Evolutionary conservation across 2,797 vertebrate genomes (phyloP).

Genomic region (Percopsis omiscomaycus): DNA sequence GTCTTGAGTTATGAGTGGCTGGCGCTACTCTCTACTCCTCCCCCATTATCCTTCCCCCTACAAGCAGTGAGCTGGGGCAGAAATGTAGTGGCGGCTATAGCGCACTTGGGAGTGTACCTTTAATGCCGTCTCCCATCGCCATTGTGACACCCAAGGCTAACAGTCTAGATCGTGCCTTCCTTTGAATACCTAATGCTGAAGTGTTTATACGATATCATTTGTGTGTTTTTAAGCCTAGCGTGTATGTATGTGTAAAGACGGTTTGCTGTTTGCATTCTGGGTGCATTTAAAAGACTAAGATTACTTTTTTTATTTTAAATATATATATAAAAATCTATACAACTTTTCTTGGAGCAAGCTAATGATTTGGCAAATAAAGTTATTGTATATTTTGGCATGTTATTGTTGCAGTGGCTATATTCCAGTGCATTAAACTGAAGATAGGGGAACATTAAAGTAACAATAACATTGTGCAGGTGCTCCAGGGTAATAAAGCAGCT

Average conservation of each 20-base stretch:
- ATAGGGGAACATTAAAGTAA: not conserved
- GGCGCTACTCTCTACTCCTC: too few species aligned
- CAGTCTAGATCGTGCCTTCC: constrained; percentile 53
- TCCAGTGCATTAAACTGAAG: constrained; percentile 5
- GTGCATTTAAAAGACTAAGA: constrained; percentile 13
- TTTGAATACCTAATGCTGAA: constrained; percentile 14
- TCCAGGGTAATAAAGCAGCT: too few species aligned
- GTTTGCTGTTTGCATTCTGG: not conserved
- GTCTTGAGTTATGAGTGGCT: too few species aligned
- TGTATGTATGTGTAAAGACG: constrained; percentile 1
- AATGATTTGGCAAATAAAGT: not conserved
- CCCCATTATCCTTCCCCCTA: too few species aligned
- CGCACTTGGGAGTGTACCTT: too few species aligned
- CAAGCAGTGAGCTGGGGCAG: too few species aligned
- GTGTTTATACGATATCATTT: constrained; percentile 19
- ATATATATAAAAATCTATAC: too few species aligned
- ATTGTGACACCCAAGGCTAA: constrained; percentile 4
- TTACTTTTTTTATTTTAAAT: not conserved
- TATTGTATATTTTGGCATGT: not conserved
- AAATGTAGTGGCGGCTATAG: too few species aligned
- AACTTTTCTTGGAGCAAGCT: constrained; percentile 30
- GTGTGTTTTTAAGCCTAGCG: constrained; percentile 1
- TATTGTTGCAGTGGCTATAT: not conserved
- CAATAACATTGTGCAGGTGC: too few species aligned
- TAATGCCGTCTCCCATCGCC: too few species aligned